Percentiles rank a stretch among this genome's conserved stretches.
Conservation (phyloP, 2,888 invertebrate genomes). For the Aleiodes testaceus region DNA sequence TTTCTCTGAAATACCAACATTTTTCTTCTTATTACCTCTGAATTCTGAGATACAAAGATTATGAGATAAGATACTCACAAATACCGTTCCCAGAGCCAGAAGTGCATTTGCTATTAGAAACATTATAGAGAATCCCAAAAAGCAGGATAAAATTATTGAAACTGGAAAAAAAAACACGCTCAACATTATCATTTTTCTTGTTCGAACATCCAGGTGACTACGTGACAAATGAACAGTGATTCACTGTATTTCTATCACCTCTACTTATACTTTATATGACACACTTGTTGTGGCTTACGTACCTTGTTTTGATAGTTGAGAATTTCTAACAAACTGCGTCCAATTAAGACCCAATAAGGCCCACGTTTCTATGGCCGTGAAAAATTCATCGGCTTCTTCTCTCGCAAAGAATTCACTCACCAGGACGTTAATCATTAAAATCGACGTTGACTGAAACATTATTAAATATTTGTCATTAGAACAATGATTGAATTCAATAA, state of each 20-base stretch:
- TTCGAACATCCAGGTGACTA: background rate
- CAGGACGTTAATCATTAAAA: slow-evolving; percentile 67
- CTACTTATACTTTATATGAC: slow-evolving; percentile 37
- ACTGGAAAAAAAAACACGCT: slow-evolving; percentile 55
- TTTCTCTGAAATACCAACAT: slow-evolving; percentile 60
- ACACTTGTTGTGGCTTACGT: slow-evolving; percentile 43
- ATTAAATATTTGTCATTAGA: background rate
- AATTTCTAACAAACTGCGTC: slow-evolving; percentile 60
- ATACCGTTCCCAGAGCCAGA: slow-evolving; percentile 64
- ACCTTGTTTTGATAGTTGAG: slow-evolving; percentile 59
- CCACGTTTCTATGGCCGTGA: slow-evolving; percentile 61
- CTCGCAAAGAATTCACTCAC: slow-evolving; percentile 65
- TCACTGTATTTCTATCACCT: background rate
- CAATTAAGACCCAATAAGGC: slow-evolving; percentile 66
- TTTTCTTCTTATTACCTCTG: slow-evolving; percentile 6
- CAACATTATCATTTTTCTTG: slow-evolving; percentile 20
- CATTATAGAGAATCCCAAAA: slow-evolving; percentile 60
- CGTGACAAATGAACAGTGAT: slow-evolving; percentile 16
- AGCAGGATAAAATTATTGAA: slow-evolving; percentile 58
- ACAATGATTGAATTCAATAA: background rate
- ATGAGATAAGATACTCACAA: slow-evolving; percentile 59
- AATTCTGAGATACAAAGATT: slow-evolving; percentile 35
- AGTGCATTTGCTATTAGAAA: slow-evolving; percentile 64
- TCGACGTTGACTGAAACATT: slow-evolving; percentile 62
- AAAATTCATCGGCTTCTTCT: slow-evolving; percentile 58